A percentile compares a stretch with the other conserved stretches of the same genome.
Conservation (phyloP, 2,888 invertebrate genomes). For the Dryocosmus kuriphilus region DNA sequence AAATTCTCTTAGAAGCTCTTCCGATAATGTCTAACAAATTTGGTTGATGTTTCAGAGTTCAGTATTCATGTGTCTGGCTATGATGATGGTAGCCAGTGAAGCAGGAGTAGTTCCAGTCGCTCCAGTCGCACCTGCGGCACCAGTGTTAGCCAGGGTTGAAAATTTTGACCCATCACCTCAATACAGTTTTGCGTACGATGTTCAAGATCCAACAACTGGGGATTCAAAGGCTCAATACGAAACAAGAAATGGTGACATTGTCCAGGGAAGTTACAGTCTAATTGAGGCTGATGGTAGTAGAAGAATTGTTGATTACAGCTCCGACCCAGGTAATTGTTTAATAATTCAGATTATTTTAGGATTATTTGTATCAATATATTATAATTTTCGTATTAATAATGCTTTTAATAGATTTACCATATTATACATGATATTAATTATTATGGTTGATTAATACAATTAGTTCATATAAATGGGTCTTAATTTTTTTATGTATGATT, state of each 20-base stretch:
- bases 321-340: too few relatives aligned
- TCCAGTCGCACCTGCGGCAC: conserved; percentile 55
- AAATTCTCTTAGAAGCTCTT: background rate
- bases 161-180: conserved; percentile 68
- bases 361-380: too few relatives aligned
- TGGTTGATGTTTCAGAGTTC: conserved; percentile 42
- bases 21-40: background rate
- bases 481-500: too few relatives aligned
- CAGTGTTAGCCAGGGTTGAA: conserved; percentile 66
- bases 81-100: conserved; percentile 82
- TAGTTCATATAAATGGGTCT: too few relatives aligned
- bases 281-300: conserved; percentile 73
- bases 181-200: conserved; percentile 72
- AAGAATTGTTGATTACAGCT: conserved; percentile 71
- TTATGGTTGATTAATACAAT: too few relatives aligned
- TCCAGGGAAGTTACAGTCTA: conserved; percentile 71
- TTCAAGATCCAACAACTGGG: conserved; percentile 70
- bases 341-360: too few relatives aligned
- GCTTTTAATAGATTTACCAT: too few relatives aligned
- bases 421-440: too few relatives aligned
- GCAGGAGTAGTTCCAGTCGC: conserved; percentile 76
- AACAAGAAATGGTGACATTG: conserved; percentile 69
- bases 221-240: conserved; percentile 74
- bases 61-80: conserved; percentile 79
- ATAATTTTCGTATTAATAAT: too few relatives aligned